Conservation (phyloP, 2,113 vertebrate genomes). For the Platichthys stellatus region DNA sequence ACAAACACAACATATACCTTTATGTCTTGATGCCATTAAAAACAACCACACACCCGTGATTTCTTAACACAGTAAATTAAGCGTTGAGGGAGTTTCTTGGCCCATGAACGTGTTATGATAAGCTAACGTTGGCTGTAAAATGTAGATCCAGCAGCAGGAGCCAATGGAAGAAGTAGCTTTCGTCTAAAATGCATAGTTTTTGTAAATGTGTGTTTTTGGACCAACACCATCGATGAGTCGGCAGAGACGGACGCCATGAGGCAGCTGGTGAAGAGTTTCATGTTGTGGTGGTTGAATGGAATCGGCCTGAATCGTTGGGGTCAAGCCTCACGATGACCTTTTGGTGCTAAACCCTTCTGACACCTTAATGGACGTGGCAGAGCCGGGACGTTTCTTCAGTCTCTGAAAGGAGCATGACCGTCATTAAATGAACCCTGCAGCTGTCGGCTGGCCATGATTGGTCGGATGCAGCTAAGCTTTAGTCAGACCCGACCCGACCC, state of each 20-base stretch:
- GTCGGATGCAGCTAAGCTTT: neutral
- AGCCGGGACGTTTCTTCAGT: conserved; percentile 39
- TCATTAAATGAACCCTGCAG: conserved; percentile 34
- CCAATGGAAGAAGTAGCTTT: neutral
- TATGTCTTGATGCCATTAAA: conserved; percentile 24
- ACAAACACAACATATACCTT: neutral
- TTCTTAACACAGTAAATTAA: conserved; percentile 17
- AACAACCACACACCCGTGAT: conserved; percentile 3
- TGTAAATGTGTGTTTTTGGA: neutral
- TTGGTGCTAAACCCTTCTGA: conserved; percentile 49
- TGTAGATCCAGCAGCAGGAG: neutral
- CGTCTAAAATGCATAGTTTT: neutral
- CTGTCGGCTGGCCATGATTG: conserved; percentile 13
- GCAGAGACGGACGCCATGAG: neutral
- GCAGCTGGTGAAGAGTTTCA: conserved; percentile 17
- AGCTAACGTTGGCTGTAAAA: neutral
- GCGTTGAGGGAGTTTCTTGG: conserved; percentile 18
- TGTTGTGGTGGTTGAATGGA: conserved; percentile 36
- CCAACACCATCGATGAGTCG: neutral
- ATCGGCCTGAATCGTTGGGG: conserved; percentile 47
- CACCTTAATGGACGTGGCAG: conserved; percentile 36
- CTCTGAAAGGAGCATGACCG: conserved; percentile 32
- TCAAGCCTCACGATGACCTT: conserved; percentile 55
- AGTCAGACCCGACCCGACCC: neutral
- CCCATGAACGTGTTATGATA: conserved; percentile 7